These are phyloP conservation scores for Pelochelys cantorii DNA, from an alignment of 2,797 vertebrate genomes.

Conservation along the genomic window DNA sequence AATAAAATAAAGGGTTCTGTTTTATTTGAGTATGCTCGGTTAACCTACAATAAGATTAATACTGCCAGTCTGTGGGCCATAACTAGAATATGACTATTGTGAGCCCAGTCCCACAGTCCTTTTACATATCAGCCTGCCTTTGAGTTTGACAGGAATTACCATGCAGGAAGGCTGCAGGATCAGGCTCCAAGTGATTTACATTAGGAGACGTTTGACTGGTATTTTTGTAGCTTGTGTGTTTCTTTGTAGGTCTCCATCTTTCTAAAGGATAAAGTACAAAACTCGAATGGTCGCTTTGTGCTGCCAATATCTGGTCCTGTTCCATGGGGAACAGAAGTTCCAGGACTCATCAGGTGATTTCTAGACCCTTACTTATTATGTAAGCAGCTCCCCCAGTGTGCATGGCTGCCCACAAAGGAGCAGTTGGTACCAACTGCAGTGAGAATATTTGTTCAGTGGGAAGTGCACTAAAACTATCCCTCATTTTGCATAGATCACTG, in stretches of 20 bases:
- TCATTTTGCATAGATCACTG: background rate
- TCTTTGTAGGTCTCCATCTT: conserved; percentile 94
- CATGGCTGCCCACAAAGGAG: background rate
- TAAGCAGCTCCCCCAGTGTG: fast-evolving
- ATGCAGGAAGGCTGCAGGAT: background rate
- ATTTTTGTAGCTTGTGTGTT: conserved; percentile 1
- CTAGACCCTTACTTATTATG: background rate
- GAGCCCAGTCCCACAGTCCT: background rate
- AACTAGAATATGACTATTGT: background rate
- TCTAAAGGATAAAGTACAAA: conserved; percentile 98
- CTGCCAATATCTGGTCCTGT: conserved; percentile 93
- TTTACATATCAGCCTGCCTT: fast-evolving
- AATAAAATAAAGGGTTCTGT: background rate
- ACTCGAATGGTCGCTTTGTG: conserved; percentile 96
- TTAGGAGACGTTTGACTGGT: fast-evolving
- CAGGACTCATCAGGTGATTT: conserved; percentile 92
- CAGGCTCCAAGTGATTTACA: fast-evolving
- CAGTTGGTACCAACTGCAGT: background rate
- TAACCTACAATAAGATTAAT: background rate
- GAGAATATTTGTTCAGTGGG: background rate
- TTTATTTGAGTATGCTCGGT: background rate
- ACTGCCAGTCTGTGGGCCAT: background rate
- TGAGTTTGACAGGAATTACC: background rate
- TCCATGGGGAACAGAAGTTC: conserved; percentile 91
- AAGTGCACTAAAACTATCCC: background rate